phyloP scores from a whole-genome alignment of 2,113 vertebrate genomes.

The Menidia beryllina region DNA sequence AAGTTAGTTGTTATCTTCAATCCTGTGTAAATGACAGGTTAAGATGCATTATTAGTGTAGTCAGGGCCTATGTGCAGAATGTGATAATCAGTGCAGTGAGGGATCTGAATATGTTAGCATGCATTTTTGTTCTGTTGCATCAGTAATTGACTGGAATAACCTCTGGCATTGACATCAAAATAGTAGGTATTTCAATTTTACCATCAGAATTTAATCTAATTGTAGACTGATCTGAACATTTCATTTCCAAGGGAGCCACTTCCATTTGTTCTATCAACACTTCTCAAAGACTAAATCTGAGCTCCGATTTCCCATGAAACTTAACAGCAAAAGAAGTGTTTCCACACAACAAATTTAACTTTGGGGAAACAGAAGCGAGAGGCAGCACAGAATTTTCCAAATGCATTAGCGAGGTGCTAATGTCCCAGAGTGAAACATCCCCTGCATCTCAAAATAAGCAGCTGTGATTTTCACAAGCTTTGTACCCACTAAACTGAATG shows the following conservation, averaged over 20 bases:
- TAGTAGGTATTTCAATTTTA: background rate
- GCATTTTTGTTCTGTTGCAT: background rate
- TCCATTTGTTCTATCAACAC: background rate
- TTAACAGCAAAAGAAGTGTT: background rate
- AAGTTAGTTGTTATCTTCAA: background rate
- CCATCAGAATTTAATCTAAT: background rate
- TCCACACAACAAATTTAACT: background rate
- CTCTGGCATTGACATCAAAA: background rate
- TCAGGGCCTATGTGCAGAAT: background rate
- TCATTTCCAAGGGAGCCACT: background rate
- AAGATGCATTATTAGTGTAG: background rate
- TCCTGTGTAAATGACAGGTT: constrained; percentile 19
- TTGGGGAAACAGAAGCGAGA: background rate
- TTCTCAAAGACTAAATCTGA: background rate
- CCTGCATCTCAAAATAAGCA: too few species aligned
- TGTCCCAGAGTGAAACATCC: too few species aligned
- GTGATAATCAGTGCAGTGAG: background rate
- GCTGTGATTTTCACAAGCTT: too few species aligned
- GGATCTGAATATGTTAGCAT: background rate
- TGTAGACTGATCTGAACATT: background rate
- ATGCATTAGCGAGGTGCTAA: too few species aligned
- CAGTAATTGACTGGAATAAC: background rate
- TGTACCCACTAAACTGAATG: too few species aligned
- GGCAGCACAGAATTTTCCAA: too few species aligned
- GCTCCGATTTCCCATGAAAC: background rate